Percentiles rank a stretch among this genome's conserved stretches.
Evolutionary conservation across 2,113 vertebrate genomes (phyloP).

Genomic region (Piprites chloris): DNA sequence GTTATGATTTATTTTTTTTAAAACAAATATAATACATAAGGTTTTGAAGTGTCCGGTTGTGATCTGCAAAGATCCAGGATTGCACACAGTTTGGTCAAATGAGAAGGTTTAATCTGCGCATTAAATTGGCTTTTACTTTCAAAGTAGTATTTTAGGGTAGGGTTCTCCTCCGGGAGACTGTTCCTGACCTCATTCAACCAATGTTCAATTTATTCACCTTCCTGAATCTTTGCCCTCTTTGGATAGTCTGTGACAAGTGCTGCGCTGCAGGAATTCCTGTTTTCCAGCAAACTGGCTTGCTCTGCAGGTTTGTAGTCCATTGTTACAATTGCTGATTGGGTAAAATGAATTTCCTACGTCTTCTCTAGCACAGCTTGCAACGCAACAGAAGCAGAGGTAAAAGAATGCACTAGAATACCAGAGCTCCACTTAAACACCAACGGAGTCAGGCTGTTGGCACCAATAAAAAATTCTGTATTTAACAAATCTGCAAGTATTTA

Average conservation of each 20-base stretch:
- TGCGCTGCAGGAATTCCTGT: conserved; percentile 66
- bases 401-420: conserved; percentile 70
- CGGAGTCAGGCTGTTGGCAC: conserved; percentile 69
- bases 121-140: conserved; percentile 51
- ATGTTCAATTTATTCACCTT: conserved; percentile 65
- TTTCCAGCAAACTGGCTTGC: conserved; percentile 67
- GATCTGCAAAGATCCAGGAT: conserved; percentile 63
- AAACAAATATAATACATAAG: conserved; percentile 49
- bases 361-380: conserved; percentile 69
- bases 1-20: conserved; percentile 27
- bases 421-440: conserved; percentile 69
- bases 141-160: conserved; percentile 56
- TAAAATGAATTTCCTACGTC: conserved; percentile 66
- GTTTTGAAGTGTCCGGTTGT: conserved; percentile 53
- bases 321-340: conserved; percentile 67
- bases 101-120: conserved; percentile 16
- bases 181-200: conserved; percentile 62
- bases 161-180: conserved; percentile 47
- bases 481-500: conserved; percentile 57
- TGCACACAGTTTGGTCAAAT: conserved; percentile 61
- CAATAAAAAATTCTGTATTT: conserved; percentile 66
- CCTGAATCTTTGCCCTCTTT: conserved; percentile 70
- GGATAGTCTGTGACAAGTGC: conserved; percentile 66
- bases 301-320: conserved; percentile 67
- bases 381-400: conserved; percentile 68